phyloP scores from a whole-genome alignment of 1,140 invertebrate genomes.

The Archivesica marissinica region DNA sequence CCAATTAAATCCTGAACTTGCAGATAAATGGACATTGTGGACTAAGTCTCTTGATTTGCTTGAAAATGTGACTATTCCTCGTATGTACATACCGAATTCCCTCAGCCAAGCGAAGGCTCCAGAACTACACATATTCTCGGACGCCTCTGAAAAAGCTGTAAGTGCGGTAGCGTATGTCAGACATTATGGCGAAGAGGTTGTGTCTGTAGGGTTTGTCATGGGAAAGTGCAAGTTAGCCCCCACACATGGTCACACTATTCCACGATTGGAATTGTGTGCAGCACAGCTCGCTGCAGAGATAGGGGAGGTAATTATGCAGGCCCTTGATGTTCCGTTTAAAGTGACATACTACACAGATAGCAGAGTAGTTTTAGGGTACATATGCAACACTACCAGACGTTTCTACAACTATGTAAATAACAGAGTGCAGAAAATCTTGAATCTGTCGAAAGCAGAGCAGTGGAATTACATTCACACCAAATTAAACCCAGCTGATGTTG shows the following conservation, averaged over 20 bases:
- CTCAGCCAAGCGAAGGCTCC: neutral
- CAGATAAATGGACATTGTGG: constrained; percentile 42
- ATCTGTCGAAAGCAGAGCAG: constrained; percentile 17
- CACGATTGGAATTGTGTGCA: constrained; percentile 54
- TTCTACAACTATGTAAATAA: constrained; percentile 60
- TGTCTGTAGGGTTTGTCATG: constrained; percentile 32
- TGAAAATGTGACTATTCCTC: constrained; percentile 26
- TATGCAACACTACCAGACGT: constrained; percentile 13
- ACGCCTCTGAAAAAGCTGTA: constrained; percentile 65
- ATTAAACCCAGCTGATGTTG: constrained; percentile 61
- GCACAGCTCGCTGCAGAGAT: constrained; percentile 51
- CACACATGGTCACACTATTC: constrained; percentile 33
- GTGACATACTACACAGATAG: constrained; percentile 37
- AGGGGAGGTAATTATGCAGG: neutral
- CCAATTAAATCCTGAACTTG: constrained; percentile 23
- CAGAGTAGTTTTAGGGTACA: constrained; percentile 14
- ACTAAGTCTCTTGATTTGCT: constrained; percentile 28
- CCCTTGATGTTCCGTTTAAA: constrained; percentile 1
- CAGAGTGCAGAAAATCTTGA: constrained; percentile 40
- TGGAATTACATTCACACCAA: constrained; percentile 56
- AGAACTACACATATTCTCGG: constrained; percentile 63
- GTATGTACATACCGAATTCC: constrained; percentile 33
- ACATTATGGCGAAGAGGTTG: neutral
- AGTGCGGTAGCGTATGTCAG: constrained; percentile 51
- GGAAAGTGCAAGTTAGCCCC: constrained; percentile 36